Conservation (phyloP, 2,888 invertebrate species). For the Xestobium rufovillosum region DNA sequence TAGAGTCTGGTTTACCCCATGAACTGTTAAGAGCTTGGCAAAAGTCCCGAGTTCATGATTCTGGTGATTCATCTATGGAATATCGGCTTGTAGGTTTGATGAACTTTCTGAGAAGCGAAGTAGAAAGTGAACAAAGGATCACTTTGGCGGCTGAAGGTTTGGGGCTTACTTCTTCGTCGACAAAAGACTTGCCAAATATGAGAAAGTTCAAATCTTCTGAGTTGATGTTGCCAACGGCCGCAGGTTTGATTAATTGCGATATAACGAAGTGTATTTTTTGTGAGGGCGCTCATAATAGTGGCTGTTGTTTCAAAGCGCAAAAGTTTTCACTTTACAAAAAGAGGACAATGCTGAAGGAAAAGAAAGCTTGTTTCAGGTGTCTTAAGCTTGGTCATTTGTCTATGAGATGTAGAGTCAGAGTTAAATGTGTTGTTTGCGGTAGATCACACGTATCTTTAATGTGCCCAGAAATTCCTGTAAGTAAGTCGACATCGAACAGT, state of each 20-base stretch:
- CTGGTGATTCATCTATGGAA: slow-evolving; percentile 9
- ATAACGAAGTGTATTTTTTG: slow-evolving; percentile 21
- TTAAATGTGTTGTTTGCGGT: slow-evolving; percentile 7
- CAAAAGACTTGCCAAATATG: no score
- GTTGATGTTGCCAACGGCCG: no score
- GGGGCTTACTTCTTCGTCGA: no score
- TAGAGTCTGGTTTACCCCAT: slow-evolving; percentile 30
- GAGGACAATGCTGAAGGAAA: no score
- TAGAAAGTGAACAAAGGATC: slow-evolving; percentile 25
- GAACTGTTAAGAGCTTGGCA: slow-evolving; percentile 28
- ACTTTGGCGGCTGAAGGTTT: slow-evolving; percentile 18
- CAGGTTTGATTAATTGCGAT: slow-evolving; percentile 17
- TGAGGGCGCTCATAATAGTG: no score
- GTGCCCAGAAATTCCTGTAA: slow-evolving; percentile 1
- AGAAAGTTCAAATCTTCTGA: no score
- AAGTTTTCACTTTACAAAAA: no score
- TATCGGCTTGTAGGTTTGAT: slow-evolving; percentile 13
- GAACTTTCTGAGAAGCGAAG: slow-evolving; percentile 24
- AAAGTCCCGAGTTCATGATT: slow-evolving; percentile 9
- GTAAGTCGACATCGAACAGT: no score
- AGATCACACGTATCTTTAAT: slow-evolving; percentile 3
- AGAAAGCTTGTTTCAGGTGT: slow-evolving; percentile 5
- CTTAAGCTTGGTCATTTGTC: slow-evolving; percentile 5
- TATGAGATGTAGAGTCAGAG: slow-evolving; percentile 4
- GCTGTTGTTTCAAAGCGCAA: no score